Evolutionary conservation across 2,888 invertebrate genomes (phyloP), one percentile per base, ranked within the genome.

Genomic region (Arctia plantaginis): DNA sequence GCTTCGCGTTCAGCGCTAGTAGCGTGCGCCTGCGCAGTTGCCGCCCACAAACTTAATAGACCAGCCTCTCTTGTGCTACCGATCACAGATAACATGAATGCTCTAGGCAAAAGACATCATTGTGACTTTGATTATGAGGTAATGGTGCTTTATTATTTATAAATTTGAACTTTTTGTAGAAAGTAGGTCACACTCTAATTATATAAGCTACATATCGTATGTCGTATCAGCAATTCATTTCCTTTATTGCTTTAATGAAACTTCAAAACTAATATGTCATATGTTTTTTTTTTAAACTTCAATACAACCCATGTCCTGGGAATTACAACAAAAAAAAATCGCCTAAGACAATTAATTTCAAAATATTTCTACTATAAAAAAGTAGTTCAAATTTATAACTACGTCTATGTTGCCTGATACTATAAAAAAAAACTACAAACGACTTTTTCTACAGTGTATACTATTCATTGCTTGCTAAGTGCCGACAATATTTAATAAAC

Each of bases 1-100:
- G 97, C 97, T 59, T 96, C 97, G 0, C 96, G 98, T n/a, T 94
- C 97, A 2, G 85, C 95, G 2, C 92, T 96, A 7, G 85, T 96
- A 0, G 96, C 97, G 0, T 96, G 97, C 80, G 97, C 97, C 0
- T 97, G 97, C 85, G 97, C 98, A 0, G 87, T 98, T 0, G 98
- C 97, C 0, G 97, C 97, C 1, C 89, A 96, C 84, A 94, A 95
- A 72, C 91, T 97, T 0, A 93, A 96, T 87, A 88, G 93, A 66
- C 97, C 97, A 7, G 97, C 97, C 0, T 94, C 97, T 20, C 92
- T 98, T 35, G 96, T 96, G 27, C 87, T 98, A 93, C 95, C 97
- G 3, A 92, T 98, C 69, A 95, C 96, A 69, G 96, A 97, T 80
- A 97, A 97, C 84, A 97, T 97, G 97, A 91, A 92, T 10, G 94